Base-by-base conservation (phyloP, 35 echinoderm and acorn worm species). In the Stichopus chloronotus region DNA sequence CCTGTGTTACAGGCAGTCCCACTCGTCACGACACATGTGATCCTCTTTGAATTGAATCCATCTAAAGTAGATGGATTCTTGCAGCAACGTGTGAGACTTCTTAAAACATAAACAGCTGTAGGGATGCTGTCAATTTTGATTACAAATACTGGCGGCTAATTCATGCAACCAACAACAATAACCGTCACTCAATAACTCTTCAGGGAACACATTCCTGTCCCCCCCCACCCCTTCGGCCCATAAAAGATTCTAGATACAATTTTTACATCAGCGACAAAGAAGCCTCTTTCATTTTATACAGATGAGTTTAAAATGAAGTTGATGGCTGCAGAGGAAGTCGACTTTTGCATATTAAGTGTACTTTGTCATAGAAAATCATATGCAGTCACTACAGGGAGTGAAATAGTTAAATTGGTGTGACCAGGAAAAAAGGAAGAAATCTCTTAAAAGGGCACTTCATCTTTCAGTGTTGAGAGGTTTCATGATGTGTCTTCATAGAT, bases 121-220 rank as follows among this genome's bases (percentile, higher is more conserved):
- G 10, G 82, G 82, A 58, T 58, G 58, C 22, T 20, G 55, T 85
- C 82, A 58, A 25, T 85, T 85, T 85, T 85, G 82, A 85, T 85
- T 85, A 85, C 57, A 85, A 85, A 58, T 85, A 58, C 82, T 85
- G 82, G 57, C 56, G 82, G 82, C 82, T 58, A 20, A 23, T 85
- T 12, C 55, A 58, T 58, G 57, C 57, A 20, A 85, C 20, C 13
- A 21, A 20, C 82, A 58, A 58, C 55, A 85, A n/a, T 85, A 55
- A n/a, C 56, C 24, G 82, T 58, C 82, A 85, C 55, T 85, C 82
- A 85, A 20, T 5, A 58, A 16, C 82, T 58, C 82, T 58, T 14
- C 17, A n/a, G 82, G 55, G 20, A 58, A 58, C 58, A 58, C 54
- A 43, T 43, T 1, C 17, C 58, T 58, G 55, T 17, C 56, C 55